phyloP scores from a whole-genome alignment of 2,113 vertebrate species.

The Oxyruncus cristatus region DNA sequence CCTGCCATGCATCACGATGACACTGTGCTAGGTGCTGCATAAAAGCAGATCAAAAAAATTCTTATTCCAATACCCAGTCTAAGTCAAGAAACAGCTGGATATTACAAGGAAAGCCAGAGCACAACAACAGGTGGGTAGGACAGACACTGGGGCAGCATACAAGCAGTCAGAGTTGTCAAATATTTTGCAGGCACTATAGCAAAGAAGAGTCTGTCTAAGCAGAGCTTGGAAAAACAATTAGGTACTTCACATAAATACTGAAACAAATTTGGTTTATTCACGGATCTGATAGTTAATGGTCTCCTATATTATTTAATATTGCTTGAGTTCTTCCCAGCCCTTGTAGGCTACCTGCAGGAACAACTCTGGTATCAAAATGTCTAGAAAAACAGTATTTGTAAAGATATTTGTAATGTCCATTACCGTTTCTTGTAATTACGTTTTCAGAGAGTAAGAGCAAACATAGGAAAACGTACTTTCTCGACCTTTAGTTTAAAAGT shows the following conservation, averaged over 20 bases:
- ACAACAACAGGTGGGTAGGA: not conserved
- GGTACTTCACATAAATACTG: not conserved
- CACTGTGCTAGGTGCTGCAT: not conserved
- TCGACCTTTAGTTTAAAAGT: not conserved
- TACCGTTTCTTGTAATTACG: not conserved
- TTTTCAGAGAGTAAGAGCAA: slow-evolving; percentile 1
- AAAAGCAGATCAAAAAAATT: not conserved
- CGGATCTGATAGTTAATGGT: not conserved
- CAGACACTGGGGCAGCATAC: not conserved
- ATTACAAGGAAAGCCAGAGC: not conserved
- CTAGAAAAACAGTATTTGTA: not conserved
- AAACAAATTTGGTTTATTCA: not conserved
- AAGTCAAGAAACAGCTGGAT: not conserved
- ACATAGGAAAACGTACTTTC: not conserved
- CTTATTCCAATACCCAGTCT: not conserved
- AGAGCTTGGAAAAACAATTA: not conserved
- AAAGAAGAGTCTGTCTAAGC: not conserved
- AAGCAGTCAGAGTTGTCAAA: not conserved
- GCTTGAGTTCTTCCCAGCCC: not conserved
- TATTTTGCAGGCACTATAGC: not conserved
- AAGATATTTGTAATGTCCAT: not conserved
- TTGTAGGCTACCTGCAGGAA: not conserved
- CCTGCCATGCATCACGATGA: not conserved
- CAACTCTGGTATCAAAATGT: not conserved
- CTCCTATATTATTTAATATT: not conserved